A percentile compares a stretch with the other conserved stretches of the same genome.
Conservation (phyloP, 2,113 vertebrate genomes). For the Taxidea taxus region DNA sequence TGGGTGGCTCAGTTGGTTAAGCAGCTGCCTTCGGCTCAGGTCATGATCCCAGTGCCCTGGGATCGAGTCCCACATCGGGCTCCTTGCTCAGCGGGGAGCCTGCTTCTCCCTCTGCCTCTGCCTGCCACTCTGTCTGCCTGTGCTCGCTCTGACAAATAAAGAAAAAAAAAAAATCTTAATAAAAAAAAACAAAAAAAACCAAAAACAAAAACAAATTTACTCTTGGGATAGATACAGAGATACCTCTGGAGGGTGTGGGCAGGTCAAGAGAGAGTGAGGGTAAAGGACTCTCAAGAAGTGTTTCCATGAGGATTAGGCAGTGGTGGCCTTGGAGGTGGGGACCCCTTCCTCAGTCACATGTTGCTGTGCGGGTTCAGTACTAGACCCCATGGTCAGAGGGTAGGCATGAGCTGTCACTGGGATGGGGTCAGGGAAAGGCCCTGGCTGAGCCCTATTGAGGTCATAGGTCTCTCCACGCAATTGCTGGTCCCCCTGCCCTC, state of each 20-base stretch:
- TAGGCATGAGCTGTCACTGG: not conserved
- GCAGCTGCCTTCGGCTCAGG: no score
- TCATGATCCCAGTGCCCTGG: no score
- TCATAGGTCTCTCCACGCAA: not conserved
- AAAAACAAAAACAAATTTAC: not conserved
- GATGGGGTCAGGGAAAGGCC: not conserved
- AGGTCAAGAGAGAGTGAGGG: not conserved
- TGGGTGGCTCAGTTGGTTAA: no score
- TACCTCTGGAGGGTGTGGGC: not conserved
- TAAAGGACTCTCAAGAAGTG: not conserved
- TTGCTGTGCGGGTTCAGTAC: not conserved
- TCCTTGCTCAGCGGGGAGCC: no score
- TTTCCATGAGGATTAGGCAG: not conserved
- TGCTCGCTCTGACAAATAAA: no score
- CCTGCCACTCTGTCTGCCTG: not conserved
- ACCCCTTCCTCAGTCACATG: not conserved
- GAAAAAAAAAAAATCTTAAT: no score
- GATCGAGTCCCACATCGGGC: no score
- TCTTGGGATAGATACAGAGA: not conserved
- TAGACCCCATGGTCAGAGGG: not conserved
- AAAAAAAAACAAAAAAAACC: no score
- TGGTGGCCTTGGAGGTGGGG: not conserved
- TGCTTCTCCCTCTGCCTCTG: no score
- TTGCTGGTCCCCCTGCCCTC: not conserved
- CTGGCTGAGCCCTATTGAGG: not conserved